Base-by-base conservation (phyloP, 2,797 vertebrate species). In the Gymnopithys bicolor region DNA sequence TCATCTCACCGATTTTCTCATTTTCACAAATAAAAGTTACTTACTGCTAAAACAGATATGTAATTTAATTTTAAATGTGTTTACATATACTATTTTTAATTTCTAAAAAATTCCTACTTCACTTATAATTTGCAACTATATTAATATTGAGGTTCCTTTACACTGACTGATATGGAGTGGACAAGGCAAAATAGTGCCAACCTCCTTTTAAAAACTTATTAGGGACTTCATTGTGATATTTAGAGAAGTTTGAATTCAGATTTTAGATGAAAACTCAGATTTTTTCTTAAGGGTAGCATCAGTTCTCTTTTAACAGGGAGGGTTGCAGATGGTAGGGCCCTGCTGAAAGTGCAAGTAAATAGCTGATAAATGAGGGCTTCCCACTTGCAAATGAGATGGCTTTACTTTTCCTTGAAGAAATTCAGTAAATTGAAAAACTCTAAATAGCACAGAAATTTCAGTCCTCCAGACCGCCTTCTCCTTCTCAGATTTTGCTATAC, bases 401-500 rank as follows among this genome's bases (percentile, higher is more conserved):
- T 95, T 97, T 97, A 95, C 90, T 97, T 95, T 96, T 94, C 49
- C 90, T 92, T 93, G 89, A 94, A 92, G 83, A 96, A 94, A 94
- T 86, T 74, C 87, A 84, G 89, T 91, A 96, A 93, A 96, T 94
- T 88, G 70, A 94, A 95, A 96, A 96, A 91, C 92, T 95, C 89
- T 86, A 96, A 97, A 96, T 94, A 96, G 95, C 93, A 94, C 93
- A 95, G 94, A 91, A 95, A 94, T 95, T 96, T 91, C 91, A 96
- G 80, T 94, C 88, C 87, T 94, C 86, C 95, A 94, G 71, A 89
- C 94, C 79, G 88, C 93, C 92, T 95, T 93, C 93, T 95, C 89
- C 87, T 91, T 94, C 92, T 94, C 93, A 93, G 86, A 80, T 93
- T 95, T 97, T 95, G 93, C 92, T 71, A 18, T 66, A 83, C 94